Conservation (phyloP, 2,797 vertebrate species). For the Phoeniculus purpureus region DNA sequence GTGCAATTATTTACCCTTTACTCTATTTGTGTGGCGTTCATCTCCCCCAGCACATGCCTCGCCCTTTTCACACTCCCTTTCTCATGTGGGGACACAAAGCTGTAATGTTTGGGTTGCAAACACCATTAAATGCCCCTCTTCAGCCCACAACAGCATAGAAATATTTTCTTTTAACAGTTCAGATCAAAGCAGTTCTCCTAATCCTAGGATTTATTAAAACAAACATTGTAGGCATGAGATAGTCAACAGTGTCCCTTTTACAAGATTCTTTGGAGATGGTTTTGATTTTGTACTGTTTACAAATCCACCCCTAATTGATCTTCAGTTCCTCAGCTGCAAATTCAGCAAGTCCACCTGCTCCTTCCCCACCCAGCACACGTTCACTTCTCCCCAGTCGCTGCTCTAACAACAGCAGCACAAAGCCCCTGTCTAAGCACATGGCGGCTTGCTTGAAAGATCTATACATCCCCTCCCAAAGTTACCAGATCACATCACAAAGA, state of each 20-base stretch:
- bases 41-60: conserved; percentile 29
- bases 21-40: conserved; percentile 43
- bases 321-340: conserved; percentile 63
- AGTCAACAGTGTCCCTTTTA: conserved; percentile 64
- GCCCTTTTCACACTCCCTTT: conserved; percentile 59
- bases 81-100: conserved; percentile 58
- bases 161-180: conserved; percentile 68
- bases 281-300: conserved; percentile 60
- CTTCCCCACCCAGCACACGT: conserved; percentile 35
- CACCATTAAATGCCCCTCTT: conserved; percentile 59
- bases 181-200: conserved; percentile 66
- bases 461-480: neutral
- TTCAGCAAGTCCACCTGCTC: conserved; percentile 58
- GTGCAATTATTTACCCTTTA: conserved; percentile 44
- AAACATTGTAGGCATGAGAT: conserved; percentile 54
- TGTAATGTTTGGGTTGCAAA: conserved; percentile 67
- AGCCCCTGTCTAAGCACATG: conserved; percentile 41
- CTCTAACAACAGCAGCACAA: conserved; percentile 18
- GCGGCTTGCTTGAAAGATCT: conserved; percentile 41
- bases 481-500: neutral
- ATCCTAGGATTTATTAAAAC: conserved; percentile 67
- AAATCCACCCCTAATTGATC: conserved; percentile 60
- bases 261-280: conserved; percentile 63
- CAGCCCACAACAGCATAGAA: conserved; percentile 64
- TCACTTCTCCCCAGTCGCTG: conserved; percentile 36